A percentile compares a stretch with the other conserved stretches of the same genome.
phyloP scores from a whole-genome alignment of 2,888 invertebrate genomes.

The Julus scandinavius region DNA sequence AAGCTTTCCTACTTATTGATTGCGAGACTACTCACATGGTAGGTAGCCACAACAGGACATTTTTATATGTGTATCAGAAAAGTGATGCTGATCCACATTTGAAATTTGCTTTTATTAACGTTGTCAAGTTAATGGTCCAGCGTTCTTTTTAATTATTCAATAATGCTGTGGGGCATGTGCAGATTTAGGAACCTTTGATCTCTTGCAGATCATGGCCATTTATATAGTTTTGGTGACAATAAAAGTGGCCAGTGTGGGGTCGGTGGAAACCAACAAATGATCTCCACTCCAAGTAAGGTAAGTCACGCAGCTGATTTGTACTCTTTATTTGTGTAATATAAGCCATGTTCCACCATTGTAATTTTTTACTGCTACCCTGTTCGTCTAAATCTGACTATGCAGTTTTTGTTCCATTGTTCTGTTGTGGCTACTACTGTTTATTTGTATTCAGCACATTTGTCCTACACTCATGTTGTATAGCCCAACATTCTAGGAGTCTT shows the following conservation, averaged over 20 bases:
- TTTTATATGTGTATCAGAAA: not conserved
- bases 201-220: slow-evolving; percentile 79
- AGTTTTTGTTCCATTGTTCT: not conserved
- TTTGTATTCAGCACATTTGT: not conserved
- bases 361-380: not conserved
- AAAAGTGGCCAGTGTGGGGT: slow-evolving; percentile 92
- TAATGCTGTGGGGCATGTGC: slow-evolving; percentile 30
- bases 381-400: not conserved
- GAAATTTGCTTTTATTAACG: not conserved
- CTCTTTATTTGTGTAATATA: not conserved
- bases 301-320: slow-evolving; percentile 56
- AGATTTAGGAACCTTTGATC: slow-evolving; percentile 47
- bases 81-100: not conserved
- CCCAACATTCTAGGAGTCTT: not conserved
- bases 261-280: slow-evolving; percentile 72
- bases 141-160: not conserved
- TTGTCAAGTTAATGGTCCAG: not conserved
- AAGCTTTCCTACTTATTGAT: not conserved
- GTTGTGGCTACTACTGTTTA: slow-evolving; percentile 8
- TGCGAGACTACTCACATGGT: not conserved
- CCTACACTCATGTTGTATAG: not conserved
- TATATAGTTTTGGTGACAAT: slow-evolving; percentile 91
- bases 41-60: slow-evolving; percentile 45
- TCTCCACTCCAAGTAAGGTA: slow-evolving; percentile 69
- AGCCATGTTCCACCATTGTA: not conserved